These are phyloP conservation scores for Australoheros scitulus DNA, from an alignment of 2,113 vertebrate species.

Conservation along the genomic window DNA sequence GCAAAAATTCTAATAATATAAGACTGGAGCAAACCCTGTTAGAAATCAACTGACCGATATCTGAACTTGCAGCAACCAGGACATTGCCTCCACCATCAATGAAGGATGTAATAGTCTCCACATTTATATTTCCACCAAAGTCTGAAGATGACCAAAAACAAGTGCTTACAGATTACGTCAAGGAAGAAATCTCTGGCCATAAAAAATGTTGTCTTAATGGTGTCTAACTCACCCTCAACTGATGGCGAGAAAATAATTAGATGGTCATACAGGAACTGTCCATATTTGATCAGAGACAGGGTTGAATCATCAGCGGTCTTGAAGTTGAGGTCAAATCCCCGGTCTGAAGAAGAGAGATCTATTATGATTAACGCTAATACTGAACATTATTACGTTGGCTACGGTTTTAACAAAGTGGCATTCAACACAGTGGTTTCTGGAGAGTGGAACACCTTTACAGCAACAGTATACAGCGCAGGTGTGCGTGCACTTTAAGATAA, in stretches of 20 bases:
- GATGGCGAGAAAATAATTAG: conserved; percentile 94
- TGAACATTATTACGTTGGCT: neutral
- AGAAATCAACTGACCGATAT: conserved; percentile 85
- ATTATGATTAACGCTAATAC: neutral
- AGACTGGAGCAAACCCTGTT: neutral
- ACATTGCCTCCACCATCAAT: conserved; percentile 96
- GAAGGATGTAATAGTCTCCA: conserved; percentile 95
- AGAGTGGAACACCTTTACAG: neutral
- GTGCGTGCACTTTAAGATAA: neutral
- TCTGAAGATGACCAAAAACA: conserved; percentile 78
- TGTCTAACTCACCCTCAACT: conserved; percentile 86
- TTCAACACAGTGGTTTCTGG: neutral
- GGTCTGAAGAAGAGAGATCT: conserved; percentile 78
- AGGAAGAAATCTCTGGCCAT: neutral
- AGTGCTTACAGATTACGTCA: neutral
- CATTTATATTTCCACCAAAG: conserved; percentile 96
- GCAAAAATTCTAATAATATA: neutral
- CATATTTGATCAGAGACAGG: conserved; percentile 95
- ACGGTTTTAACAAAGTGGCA: neutral
- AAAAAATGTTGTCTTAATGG: rapidly evolving
- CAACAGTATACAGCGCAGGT: neutral
- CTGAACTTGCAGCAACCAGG: conserved; percentile 92
- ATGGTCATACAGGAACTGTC: conserved; percentile 95
- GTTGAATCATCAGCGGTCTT: conserved; percentile 92
- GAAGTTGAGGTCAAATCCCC: conserved; percentile 92